Evolutionary conservation across 2,113 vertebrate genomes (phyloP).

Genomic region (Channa argus): DNA sequence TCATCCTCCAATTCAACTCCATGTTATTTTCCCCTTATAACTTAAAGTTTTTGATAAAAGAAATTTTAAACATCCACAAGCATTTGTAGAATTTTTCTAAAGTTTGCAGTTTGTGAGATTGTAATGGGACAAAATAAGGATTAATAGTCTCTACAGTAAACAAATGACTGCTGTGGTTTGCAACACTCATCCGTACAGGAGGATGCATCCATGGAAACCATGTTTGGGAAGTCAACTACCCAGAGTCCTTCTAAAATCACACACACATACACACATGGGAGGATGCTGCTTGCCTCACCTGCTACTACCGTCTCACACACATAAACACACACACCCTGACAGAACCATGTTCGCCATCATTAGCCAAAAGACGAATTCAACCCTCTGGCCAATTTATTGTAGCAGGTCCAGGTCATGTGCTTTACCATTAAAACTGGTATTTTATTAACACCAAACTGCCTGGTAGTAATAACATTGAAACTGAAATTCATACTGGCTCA

Average conservation of each 20-base stretch:
- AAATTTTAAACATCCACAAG: no score
- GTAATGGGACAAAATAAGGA: no score
- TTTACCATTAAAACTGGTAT: no score
- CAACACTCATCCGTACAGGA: background rate
- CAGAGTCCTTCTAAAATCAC: background rate
- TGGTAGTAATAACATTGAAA: background rate
- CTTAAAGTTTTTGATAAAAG: no score
- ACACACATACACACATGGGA: background rate
- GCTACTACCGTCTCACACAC: background rate
- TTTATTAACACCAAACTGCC: background rate
- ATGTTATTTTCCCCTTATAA: no score
- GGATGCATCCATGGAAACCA: slow-evolving; percentile 21
- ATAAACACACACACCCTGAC: slow-evolving; percentile 5
- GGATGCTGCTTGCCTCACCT: slow-evolving; percentile 8
- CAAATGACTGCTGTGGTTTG: no score
- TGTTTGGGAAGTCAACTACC: slow-evolving; percentile 28
- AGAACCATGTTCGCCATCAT: no score
- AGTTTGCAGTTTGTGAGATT: no score
- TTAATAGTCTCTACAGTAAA: no score
- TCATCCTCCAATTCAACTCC: no score
- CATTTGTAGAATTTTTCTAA: no score
- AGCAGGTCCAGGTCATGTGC: background rate
- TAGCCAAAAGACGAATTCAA: slow-evolving; percentile 2
- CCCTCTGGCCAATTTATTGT: background rate
- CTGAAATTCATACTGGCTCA: background rate